Percentiles rank a stretch among this genome's conserved stretches.
phyloP scores from a whole-genome alignment of 2,797 vertebrate species.

The Neosilurus hyrtlii region DNA sequence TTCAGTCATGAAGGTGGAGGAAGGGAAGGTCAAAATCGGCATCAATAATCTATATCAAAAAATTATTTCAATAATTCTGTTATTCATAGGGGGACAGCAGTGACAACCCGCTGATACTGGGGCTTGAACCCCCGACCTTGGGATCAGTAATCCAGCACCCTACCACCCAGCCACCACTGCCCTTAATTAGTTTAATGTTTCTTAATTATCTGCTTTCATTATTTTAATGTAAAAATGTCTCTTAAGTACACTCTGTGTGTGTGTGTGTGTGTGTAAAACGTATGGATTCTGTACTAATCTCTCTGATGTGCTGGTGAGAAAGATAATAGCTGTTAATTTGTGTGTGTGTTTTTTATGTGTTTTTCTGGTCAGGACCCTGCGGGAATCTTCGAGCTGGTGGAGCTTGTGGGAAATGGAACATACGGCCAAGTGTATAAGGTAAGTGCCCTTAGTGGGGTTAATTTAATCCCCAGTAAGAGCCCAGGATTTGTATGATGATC shows the following conservation, averaged over 20 bases:
- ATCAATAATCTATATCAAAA: no score
- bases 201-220: not conserved
- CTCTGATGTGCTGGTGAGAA: conserved; percentile 29
- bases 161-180: no score
- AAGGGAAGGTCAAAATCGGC: no score
- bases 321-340: conserved; percentile 38
- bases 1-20: no score
- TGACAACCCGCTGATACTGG: no score
- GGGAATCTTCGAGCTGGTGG: conserved; percentile 95
- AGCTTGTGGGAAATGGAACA: conserved; percentile 96
- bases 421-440: conserved; percentile 98
- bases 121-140: no score
- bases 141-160: no score
- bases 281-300: conserved; percentile 25
- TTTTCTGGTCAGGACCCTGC: conserved; percentile 83
- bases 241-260: not conserved
- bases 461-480: conserved; percentile 5
- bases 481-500: not conserved
- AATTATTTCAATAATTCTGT: no score
- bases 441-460: conserved; percentile 51
- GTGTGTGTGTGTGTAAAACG: not conserved
- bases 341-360: conserved; percentile 5
- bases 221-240: not conserved
- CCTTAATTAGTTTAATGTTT: not conserved
- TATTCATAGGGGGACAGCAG: no score